Evolutionary conservation across 2,888 invertebrate species (phyloP).

Genomic region (Drosophila engyochracea): DNA sequence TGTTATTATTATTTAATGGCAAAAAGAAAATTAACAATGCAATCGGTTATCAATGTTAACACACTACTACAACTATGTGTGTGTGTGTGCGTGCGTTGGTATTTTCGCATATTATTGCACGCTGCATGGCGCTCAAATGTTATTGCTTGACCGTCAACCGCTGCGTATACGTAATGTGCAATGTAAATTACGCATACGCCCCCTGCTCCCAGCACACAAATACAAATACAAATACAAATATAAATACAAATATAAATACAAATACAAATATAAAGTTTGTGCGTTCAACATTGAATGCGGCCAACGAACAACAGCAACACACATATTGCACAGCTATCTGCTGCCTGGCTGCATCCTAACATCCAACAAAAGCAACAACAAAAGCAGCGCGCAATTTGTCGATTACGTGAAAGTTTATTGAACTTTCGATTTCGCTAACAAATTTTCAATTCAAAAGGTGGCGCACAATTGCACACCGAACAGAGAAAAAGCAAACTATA

Average conservation of each 20-base stretch:
- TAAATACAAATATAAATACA: neutral
- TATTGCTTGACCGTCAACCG: conserved; percentile 59
- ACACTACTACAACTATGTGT: conserved; percentile 2
- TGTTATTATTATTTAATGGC: conserved; percentile 28
- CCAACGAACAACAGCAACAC: conserved; percentile 49
- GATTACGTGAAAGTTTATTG: conserved; percentile 83
- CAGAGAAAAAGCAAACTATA: conserved; percentile 14
- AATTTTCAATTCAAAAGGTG: conserved; percentile 66
- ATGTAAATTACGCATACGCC: conserved; percentile 54
- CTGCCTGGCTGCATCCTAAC: conserved; percentile 22
- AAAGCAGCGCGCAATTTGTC: conserved; percentile 41
- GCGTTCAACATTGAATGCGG: conserved; percentile 54
- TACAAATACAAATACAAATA: neutral
- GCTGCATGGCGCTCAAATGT: conserved; percentile 35
- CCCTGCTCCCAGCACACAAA: conserved; percentile 21
- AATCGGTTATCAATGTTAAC: conserved; percentile 51
- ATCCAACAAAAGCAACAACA: conserved; percentile 20
- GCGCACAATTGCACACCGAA: conserved; percentile 55
- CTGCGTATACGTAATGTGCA: conserved; percentile 57
- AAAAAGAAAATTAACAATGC: conserved; percentile 50
- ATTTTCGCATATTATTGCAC: conserved; percentile 31
- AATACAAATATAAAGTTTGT: conserved; percentile 10
- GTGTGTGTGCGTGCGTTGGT: conserved; percentile 5
- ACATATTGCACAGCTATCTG: conserved; percentile 26
- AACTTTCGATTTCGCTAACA: conserved; percentile 83